phyloP scores from a whole-genome alignment of 1,140 invertebrate species.

The Amyelois transitella region DNA sequence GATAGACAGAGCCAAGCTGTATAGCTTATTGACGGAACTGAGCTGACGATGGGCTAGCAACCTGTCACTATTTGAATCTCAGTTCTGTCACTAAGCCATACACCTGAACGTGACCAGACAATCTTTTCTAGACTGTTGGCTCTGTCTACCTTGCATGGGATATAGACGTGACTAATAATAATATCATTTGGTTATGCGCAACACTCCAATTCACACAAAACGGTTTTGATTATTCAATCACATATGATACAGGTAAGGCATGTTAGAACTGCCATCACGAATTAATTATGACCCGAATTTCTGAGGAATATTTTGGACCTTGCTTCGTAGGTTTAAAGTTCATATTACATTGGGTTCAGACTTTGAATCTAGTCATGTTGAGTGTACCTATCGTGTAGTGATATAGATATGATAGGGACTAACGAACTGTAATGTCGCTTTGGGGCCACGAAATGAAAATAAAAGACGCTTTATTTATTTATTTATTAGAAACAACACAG shows the following conservation, averaged over 20 bases:
- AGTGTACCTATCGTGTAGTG: conserved; percentile 7
- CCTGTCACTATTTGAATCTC: too few relatives aligned
- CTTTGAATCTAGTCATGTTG: too few relatives aligned
- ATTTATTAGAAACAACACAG: conserved; percentile 1
- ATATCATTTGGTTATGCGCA: too few relatives aligned
- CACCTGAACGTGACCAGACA: too few relatives aligned
- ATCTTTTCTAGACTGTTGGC: too few relatives aligned
- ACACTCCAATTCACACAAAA: neutral
- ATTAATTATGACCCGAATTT: neutral
- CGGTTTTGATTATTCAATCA: neutral
- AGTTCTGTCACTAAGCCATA: too few relatives aligned
- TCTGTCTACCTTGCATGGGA: too few relatives aligned
- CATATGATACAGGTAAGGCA: neutral
- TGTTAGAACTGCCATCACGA: neutral
- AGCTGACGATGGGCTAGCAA: too few relatives aligned
- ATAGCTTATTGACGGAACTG: too few relatives aligned
- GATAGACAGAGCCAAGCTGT: too few relatives aligned
- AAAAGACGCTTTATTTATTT: neutral
- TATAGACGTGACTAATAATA: too few relatives aligned
- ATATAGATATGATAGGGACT: conserved; percentile 30
- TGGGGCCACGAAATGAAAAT: conserved; percentile 12
- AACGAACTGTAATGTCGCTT: conserved; percentile 29
- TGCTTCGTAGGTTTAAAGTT: neutral
- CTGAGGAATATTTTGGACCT: neutral
- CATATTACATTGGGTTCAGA: neutral